These are phyloP conservation scores for Paraplagusia blochii DNA, from an alignment of 2,113 vertebrate genomes.

Conservation along the genomic window DNA sequence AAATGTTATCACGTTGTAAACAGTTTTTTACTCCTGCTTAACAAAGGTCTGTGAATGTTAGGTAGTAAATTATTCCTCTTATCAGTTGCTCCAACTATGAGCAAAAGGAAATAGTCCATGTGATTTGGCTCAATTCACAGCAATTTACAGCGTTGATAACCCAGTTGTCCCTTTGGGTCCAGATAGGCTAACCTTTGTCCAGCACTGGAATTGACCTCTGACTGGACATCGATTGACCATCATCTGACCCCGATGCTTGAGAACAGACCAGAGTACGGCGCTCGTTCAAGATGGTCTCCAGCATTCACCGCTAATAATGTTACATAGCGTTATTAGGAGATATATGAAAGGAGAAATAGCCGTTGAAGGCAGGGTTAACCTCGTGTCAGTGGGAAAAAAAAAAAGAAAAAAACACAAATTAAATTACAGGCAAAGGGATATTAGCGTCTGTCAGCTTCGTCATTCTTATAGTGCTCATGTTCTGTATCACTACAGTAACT, in stretches of 20 bases:
- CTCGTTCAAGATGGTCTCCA: constrained; percentile 69
- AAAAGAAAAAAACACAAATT: constrained; percentile 79
- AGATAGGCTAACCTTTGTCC: constrained; percentile 63
- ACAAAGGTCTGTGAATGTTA: constrained; percentile 2
- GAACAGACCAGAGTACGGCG: constrained; percentile 40
- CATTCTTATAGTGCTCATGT: constrained; percentile 38
- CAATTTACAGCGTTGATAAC: constrained; percentile 44
- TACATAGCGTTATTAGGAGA: constrained; percentile 87
- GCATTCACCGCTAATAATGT: constrained; percentile 87
- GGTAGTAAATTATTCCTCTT: constrained; percentile 11
- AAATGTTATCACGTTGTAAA: background rate
- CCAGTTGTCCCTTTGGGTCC: constrained; percentile 37
- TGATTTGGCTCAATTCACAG: constrained; percentile 49
- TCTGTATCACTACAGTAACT: constrained; percentile 30
- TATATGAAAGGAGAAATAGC: constrained; percentile 82
- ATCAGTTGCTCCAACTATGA: constrained; percentile 19
- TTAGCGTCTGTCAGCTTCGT: constrained; percentile 53
- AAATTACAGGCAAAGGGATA: constrained; percentile 75
- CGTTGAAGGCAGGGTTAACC: constrained; percentile 82
- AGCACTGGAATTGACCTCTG: constrained; percentile 61
- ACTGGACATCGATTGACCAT: constrained; percentile 76
- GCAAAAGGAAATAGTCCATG: constrained; percentile 20
- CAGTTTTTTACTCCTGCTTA: constrained; percentile 10
- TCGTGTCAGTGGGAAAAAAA: constrained; percentile 81
- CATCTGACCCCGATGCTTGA: constrained; percentile 72